Base-by-base conservation (phyloP, 2,888 invertebrate genomes). In the Sphaerophoria rueppellii region DNA sequence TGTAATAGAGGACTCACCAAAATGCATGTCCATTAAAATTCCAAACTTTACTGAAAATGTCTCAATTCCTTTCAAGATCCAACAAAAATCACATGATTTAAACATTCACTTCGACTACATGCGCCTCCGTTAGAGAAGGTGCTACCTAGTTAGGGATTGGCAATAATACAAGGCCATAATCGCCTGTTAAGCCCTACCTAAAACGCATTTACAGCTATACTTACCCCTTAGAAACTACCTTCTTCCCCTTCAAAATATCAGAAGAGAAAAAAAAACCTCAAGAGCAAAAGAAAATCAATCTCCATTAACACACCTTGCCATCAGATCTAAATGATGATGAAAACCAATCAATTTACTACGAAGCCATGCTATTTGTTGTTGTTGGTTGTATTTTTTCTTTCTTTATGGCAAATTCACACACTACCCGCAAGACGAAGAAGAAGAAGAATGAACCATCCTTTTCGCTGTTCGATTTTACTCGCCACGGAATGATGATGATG, bases 261-360 rank as follows among this genome's bases (percentile, higher is more conserved):
- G n/a, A 34, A 37, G 7, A 35, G 50, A 35, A 12, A 12, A 48
- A 48, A 40, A 4, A 9, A 52, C 3, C 40, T 35, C 4, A 57
- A 46, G 6, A 37, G 7, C 48, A 40, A 35, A 69, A 60, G 54
- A 73, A 74, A 78, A 75, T 80, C 83, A 83, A 83, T 80, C 83
- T 67, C 83, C 75, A 80, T 80, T 75, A 83, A 76, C 82, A 80
- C 83, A 83, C 83, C 80, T 80, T 75, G 67, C 71, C 60, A 71
- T 72, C 71, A 74, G 67, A 71, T 72, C 83, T 54, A 75, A 83
- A 83, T 80, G 80, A 75, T 75, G 80, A 83, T 83, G 83, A 76
- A 75, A 83, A 80, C 75, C 80, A 83, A 80, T 80, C 80, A 83
- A 80, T 75, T 83, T 76, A 54, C 83, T 75, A 77, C 73, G 61